Base-by-base conservation (phyloP, 1,140 invertebrate species). In the Aradophagus sp. region DNA sequence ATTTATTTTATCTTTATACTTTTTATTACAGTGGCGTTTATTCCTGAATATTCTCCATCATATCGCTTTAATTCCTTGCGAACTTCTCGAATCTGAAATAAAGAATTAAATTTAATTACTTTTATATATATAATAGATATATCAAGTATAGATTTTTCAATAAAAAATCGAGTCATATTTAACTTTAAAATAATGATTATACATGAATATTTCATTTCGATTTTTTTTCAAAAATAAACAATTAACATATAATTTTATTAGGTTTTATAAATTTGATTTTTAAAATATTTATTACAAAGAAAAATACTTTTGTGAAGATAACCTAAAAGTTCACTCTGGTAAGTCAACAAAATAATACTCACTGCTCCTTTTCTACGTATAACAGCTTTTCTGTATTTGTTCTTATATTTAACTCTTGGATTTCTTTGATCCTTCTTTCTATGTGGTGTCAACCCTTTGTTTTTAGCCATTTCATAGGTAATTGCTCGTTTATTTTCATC, bases 401-500 rank as follows among this genome's bases (percentile, higher is more conserved):
- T 92, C 72, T 93, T 92, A 82, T 97, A 92, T 80, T 97, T 97
- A 0, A 99, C 95, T 77, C 97, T 88, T 0, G 97, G 96, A 90
- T 98, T 98, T 67, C 94, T 89, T 72, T 92, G 89, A 79, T 97
- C 95, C 80, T 97, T 97, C 79, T 94, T 97, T 53, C 95, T 90
- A 67, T 92, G 87, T 7, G 95, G 94, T 27, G 92, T 97, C 1
- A 98, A 87, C 27, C 96, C 96, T 86, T 96, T 97, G 77, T 99
- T 99, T 83, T 98, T 98, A 5, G 93, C 91, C 76, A 98, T 98
- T 89, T 97, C 89, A 81, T 96, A 96, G 11, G 93, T 97, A 69
- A 98, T 97, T 41, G 89, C 89, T 76, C 96, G 87, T 77, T 95
- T 96, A 20, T 86, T 89, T 19, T 77, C 75, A 44, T 75, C 63